Evolutionary conservation across 1,140 invertebrate genomes (phyloP), one percentile per base, ranked within the genome.

Genomic region (Galendromus occidentalis): DNA sequence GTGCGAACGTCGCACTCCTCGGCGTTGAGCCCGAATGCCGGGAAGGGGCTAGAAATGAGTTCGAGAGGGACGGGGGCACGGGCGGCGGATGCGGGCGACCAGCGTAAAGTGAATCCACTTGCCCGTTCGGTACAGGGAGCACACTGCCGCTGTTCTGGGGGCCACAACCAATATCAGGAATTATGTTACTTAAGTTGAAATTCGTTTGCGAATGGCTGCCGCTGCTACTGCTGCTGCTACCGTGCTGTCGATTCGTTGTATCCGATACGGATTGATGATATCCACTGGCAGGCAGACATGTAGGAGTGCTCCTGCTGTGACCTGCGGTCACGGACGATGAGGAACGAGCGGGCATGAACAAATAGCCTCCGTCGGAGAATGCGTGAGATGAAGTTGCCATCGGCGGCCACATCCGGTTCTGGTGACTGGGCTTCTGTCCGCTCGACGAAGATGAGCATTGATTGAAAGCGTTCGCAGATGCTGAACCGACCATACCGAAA

Each of bases 371-470:
- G 14, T 25, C 22, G 51, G 33, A 29, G 20, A 33, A 25, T 25
- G 51, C 51, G 51, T 59, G 22, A 22, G 51, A 39, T 9, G 33
- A 9, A 4, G 33, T 39, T 59, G 51, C 33, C 12, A 59, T 33
- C 5, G 51, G 51, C n/a, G 51, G 51, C 51, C 51, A 59, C 12
- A 59, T 22, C 51, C 51, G 51, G 22, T 59, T 59, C 22, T 59
- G 33, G 9, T 39, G 51, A 59, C 51, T 59, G 17, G 51, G 5
- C 33, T 59, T 59, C 22, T 59, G 51, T 2, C 51, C 20, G 25
- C 25, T n/a, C 9, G 12, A 4, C 1, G 33, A 39, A 9, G 33
- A 9, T 9, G 33, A 39, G 33, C 33, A 39, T 9, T 39, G 33
- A 39, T 39, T 39, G 33, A 39, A 39, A 39, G 33, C 33, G 51